Percentiles rank a stretch among this genome's conserved stretches.
phyloP scores from a whole-genome alignment of 2,797 vertebrate species.

The Molossus alvarezi region DNA sequence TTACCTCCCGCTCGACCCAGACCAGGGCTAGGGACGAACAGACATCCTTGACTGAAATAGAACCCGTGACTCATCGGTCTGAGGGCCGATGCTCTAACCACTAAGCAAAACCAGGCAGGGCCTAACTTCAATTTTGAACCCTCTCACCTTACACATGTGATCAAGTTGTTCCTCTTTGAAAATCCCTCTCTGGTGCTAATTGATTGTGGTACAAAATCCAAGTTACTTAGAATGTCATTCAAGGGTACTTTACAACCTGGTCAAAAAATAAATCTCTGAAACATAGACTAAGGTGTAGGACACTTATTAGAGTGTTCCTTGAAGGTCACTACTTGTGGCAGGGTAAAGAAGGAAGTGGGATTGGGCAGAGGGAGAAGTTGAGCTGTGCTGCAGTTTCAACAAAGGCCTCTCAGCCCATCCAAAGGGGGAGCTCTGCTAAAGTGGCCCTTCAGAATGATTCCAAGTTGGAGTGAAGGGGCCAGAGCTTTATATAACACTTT shows the following conservation, averaged over 20 bases:
- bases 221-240: not conserved
- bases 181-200: not conserved
- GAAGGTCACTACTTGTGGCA: not conserved
- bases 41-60: too few relatives aligned
- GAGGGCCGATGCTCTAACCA: too few relatives aligned
- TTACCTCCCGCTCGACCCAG: too few relatives aligned
- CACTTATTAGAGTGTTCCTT: not conserved
- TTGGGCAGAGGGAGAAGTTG: not conserved
- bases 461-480: not conserved
- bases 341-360: not conserved
- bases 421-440: not conserved
- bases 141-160: not conserved
- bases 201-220: constrained; percentile 29
- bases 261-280: constrained; percentile 33
- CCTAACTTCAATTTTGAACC: not conserved
- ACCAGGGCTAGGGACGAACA: too few relatives aligned
- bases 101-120: too few relatives aligned
- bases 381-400: not conserved
- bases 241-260: not conserved
- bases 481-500: not conserved
- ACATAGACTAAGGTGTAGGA: not conserved
- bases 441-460: not conserved
- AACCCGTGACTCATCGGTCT: too few relatives aligned
- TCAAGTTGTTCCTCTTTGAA: constrained; percentile 14
- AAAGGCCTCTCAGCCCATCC: not conserved